A percentile compares a stretch with the other conserved stretches of the same genome.
Evolutionary conservation across 2,888 invertebrate species (phyloP).

Genomic region (Drosophila nr. perissopoda): DNA sequence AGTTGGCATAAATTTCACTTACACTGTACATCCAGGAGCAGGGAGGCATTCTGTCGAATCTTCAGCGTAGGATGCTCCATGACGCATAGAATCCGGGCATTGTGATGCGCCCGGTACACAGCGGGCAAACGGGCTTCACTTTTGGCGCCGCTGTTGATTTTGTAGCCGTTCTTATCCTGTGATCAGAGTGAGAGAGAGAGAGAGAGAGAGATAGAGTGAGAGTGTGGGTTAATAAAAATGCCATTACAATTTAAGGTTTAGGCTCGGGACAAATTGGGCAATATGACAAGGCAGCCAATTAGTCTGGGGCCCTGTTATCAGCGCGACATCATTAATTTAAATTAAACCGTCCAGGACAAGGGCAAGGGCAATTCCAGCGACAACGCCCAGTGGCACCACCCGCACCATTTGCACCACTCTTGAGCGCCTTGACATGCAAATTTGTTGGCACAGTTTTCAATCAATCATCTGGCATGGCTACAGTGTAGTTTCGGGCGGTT

Average conservation of each 20-base stretch:
- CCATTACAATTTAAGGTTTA: slow-evolving; percentile 62
- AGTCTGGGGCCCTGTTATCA: slow-evolving; percentile 69
- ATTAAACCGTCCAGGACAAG: slow-evolving; percentile 61
- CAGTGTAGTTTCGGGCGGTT: slow-evolving; percentile 22
- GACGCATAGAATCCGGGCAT: slow-evolving; percentile 93
- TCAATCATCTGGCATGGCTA: slow-evolving; percentile 59
- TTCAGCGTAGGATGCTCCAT: slow-evolving; percentile 89
- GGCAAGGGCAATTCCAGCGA: slow-evolving; percentile 10
- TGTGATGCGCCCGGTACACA: slow-evolving; percentile 93
- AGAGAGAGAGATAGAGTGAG: neutral
- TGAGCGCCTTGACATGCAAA: slow-evolving; percentile 57
- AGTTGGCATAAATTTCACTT: slow-evolving; percentile 63
- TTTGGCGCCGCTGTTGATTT: slow-evolving; percentile 86
- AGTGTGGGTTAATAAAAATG: slow-evolving; percentile 50
- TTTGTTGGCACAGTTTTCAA: slow-evolving; percentile 77
- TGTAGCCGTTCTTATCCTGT: slow-evolving; percentile 84
- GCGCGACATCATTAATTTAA: slow-evolving; percentile 77
- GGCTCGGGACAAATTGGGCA: slow-evolving; percentile 62
- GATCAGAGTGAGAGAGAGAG: neutral
- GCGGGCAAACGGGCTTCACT: slow-evolving; percentile 89
- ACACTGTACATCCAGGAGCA: slow-evolving; percentile 85
- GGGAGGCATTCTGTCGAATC: slow-evolving; percentile 84
- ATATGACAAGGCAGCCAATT: slow-evolving; percentile 69
- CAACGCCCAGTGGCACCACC: slow-evolving; percentile 3
- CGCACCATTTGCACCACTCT: neutral